Evolutionary conservation across 2,888 invertebrate species (phyloP), one percentile per base, ranked within the genome.

Genomic region (Blera fallax): DNA sequence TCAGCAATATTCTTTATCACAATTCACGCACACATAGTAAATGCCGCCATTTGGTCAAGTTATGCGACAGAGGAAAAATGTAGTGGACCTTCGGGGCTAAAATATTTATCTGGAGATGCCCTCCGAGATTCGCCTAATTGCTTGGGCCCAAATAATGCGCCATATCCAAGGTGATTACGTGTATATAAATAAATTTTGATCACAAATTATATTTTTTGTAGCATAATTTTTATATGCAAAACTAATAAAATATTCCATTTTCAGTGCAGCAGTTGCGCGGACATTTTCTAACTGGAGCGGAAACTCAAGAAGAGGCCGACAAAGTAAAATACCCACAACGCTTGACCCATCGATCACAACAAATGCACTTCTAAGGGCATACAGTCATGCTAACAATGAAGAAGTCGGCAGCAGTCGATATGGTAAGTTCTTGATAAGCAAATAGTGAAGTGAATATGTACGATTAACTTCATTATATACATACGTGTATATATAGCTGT

Each of bases 101-200:
- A 97, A 92, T 97, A 97, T 91, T 93, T 97, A 18, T 97, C 97
- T 94, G 98, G 98, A 16, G 97, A 98, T 91, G 97, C 97, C 6
- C 93, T 98, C 58, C 94, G 94, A 87, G 96, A 96, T 91, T 94
- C 95, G 6, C 92, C 93, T 21, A 95, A 96, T 89, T 97, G 97
- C 89, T 91, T 96, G 67, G 97, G 97, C 18, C 97, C 97, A 5
- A 96, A 96, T 89, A 95, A 97, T 88, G 92, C 94, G 88, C 95
- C 96, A 69, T 98, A 97, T 93, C 97, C 97, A 83, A 95, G 95
- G 97, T 97, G 93, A 93, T 93, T 88, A 32, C 24, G 24, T 24
- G 34, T 32, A 10, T 32, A 32, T 1, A 10, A 10, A 32, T 34
- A 11, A 1, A 34, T 34, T 2, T 34, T 2, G 2, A 11, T 6